phyloP scores from a whole-genome alignment of 2,888 invertebrate genomes.

The Clanis bilineata region DNA sequence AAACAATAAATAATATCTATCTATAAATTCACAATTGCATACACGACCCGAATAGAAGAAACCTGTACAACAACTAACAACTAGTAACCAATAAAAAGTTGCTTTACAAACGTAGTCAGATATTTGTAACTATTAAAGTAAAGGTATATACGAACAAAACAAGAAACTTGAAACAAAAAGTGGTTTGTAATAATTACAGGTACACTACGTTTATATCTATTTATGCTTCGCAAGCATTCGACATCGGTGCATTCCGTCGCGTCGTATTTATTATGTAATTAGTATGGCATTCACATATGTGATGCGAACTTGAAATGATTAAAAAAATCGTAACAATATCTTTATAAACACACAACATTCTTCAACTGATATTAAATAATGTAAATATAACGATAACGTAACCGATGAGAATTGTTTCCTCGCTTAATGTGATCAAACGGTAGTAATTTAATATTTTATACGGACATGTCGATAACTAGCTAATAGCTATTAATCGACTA shows the following conservation, averaged over 20 bases:
- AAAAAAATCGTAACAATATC: not conserved
- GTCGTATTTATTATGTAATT: too few species aligned
- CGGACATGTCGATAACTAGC: not conserved
- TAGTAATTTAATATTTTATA: too few species aligned
- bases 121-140: too few species aligned
- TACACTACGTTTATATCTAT: not conserved
- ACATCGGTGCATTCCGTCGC: not conserved
- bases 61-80: not conserved
- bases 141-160: not conserved
- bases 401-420: not conserved
- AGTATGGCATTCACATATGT: too few species aligned
- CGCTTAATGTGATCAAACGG: conserved; percentile 3
- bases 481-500: not conserved
- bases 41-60: not conserved
- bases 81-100: not conserved
- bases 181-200: not conserved
- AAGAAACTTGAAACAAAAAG: not conserved
- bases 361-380: not conserved
- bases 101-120: not conserved
- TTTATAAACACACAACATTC: not conserved
- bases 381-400: conserved; percentile 12
- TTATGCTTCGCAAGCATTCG: not conserved
- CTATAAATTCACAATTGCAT: not conserved
- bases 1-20: conserved; percentile 9
- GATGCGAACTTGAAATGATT: not conserved